These are phyloP conservation scores for Falco peregrinus DNA, from an alignment of 2,797 vertebrate species.

Conservation along the genomic window DNA sequence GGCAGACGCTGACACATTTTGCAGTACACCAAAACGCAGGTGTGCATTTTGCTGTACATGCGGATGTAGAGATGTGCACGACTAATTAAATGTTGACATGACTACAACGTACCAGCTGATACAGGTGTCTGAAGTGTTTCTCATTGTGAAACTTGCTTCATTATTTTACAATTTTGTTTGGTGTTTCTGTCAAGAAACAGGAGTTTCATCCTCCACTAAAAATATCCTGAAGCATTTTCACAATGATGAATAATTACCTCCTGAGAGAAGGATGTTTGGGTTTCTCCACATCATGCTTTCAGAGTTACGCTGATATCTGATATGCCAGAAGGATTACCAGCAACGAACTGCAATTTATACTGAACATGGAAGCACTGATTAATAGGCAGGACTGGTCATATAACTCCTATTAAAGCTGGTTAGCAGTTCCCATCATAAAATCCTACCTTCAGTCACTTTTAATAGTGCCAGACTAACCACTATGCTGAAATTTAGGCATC, in stretches of 20 bases:
- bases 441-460: background rate
- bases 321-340: slow-evolving; percentile 48
- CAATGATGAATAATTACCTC: slow-evolving; percentile 12
- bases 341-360: slow-evolving; percentile 4
- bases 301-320: background rate
- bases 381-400: background rate
- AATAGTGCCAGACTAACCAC: background rate
- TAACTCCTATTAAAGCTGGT: slow-evolving; percentile 5
- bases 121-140: background rate
- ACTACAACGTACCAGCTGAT: background rate
- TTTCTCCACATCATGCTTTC: background rate
- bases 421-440: slow-evolving; percentile 18
- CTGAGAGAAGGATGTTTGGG: slow-evolving; percentile 9
- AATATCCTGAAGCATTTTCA: background rate
- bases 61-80: rapidly evolving
- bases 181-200: background rate
- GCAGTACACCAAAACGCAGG: background rate
- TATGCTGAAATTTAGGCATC: background rate
- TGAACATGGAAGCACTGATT: slow-evolving; percentile 14
- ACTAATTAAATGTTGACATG: background rate
- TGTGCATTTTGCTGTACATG: background rate
- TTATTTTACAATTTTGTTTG: background rate
- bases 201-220: background rate
- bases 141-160: background rate
- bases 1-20: background rate